Evolutionary conservation across 92 coral and sea anemone genomes (phyloP).

Genomic region (Phymanthus crucifer): DNA sequence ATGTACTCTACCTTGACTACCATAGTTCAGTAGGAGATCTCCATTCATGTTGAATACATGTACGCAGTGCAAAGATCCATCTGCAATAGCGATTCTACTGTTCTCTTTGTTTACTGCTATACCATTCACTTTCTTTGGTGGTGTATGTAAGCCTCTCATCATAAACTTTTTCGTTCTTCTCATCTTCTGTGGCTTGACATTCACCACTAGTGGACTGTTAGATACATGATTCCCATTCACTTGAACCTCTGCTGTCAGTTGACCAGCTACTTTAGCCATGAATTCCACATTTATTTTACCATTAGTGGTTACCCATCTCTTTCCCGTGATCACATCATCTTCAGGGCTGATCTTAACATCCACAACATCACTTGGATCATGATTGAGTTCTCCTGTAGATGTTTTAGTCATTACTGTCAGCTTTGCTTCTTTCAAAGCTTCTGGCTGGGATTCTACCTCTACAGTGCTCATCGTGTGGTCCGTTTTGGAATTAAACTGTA

Average conservation of each 20-base stretch:
- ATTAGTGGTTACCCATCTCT: background rate
- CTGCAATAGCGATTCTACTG: background rate
- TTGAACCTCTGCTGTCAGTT: constrained; percentile 6
- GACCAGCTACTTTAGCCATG: background rate
- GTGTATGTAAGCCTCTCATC: background rate
- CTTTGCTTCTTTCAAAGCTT: background rate
- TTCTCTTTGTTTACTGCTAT: background rate
- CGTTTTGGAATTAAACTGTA: background rate
- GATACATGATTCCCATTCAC: constrained; percentile 3
- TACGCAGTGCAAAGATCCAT: background rate
- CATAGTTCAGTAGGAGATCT: background rate
- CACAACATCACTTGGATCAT: background rate
- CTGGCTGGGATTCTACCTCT: background rate
- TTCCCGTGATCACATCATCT: background rate
- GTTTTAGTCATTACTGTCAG: background rate
- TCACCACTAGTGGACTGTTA: background rate
- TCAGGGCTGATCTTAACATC: background rate
- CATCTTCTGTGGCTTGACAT: background rate
- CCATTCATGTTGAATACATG: background rate
- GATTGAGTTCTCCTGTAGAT: background rate
- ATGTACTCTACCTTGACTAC: background rate
- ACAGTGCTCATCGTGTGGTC: constrained; percentile 2
- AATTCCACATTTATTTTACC: background rate
- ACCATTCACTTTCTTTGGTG: background rate
- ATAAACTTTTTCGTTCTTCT: background rate